phyloP scores from a whole-genome alignment of 37 sponge, comb jelly and placozoan genomes.

The Aphrocallistes beatrix region DNA sequence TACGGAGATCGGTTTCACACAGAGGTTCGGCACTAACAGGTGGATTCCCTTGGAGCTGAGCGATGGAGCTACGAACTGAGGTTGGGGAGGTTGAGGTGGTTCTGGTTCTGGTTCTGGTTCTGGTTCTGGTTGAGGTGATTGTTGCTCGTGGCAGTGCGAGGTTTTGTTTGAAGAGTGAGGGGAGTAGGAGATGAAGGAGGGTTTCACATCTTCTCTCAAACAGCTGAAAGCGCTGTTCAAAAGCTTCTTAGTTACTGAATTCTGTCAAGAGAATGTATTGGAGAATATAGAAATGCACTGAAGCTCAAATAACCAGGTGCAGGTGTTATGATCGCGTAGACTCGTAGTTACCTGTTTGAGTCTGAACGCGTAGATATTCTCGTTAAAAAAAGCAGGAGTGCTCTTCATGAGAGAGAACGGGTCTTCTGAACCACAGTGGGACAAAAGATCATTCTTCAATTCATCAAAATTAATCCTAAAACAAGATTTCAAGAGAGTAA shows the following conservation, averaged over 20 bases:
- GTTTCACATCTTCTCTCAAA: background rate
- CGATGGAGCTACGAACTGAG: background rate
- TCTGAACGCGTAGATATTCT: background rate
- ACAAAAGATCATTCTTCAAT: background rate
- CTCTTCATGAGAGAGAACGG: slow-evolving; percentile 16
- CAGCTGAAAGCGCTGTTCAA: background rate
- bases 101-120: too few relatives aligned
- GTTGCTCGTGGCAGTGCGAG: background rate
- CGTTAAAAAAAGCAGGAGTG: background rate
- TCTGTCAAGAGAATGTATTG: background rate
- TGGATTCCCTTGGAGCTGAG: background rate
- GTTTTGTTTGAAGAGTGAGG: background rate
- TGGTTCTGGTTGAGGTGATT: too few relatives aligned
- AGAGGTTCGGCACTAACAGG: background rate
- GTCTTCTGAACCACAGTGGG: background rate
- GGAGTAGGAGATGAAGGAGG: background rate
- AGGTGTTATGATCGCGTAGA: too few relatives aligned
- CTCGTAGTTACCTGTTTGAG: slow-evolving; percentile 13
- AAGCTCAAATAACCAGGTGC: too few relatives aligned
- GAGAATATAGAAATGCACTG: too few relatives aligned
- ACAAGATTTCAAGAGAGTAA: background rate
- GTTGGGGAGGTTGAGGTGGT: too few relatives aligned
- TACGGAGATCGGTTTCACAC: background rate
- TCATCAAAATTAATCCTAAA: slow-evolving; percentile 1
- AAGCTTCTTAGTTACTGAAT: background rate